phyloP scores from a whole-genome alignment of 2,113 vertebrate species.

The Fukomys damarensis region DNA sequence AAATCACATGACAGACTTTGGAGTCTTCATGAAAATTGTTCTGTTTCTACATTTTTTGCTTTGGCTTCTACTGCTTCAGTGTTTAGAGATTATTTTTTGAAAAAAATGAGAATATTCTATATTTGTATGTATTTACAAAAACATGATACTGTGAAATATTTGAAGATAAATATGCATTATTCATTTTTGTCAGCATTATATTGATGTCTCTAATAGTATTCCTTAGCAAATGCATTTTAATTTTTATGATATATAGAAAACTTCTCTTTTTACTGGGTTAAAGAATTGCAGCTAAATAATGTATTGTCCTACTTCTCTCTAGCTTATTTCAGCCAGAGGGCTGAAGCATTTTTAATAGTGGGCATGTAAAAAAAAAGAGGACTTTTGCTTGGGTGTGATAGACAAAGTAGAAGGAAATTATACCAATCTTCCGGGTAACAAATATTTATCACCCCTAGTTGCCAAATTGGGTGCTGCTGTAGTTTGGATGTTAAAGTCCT shows the following conservation, averaged over 20 bases:
- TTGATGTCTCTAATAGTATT: neutral
- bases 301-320: neutral
- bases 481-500: neutral
- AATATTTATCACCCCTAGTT: neutral
- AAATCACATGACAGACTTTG: neutral
- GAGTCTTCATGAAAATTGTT: neutral
- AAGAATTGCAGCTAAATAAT: slow-evolving; percentile 25
- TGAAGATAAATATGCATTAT: neutral
- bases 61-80: neutral
- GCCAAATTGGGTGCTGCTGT: neutral
- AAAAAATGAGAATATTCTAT: neutral
- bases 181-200: neutral
- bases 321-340: neutral
- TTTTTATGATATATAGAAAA: slow-evolving; percentile 19
- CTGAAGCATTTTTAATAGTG: neutral
- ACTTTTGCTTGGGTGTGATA: neutral
- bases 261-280: neutral
- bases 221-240: neutral
- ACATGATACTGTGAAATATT: neutral
- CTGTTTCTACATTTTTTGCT: neutral
- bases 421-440: neutral
- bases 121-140: neutral
- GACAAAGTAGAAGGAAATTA: neutral
- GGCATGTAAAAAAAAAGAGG: neutral
- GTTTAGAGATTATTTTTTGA: neutral